Evolutionary conservation across 2,888 invertebrate species (phyloP).

Genomic region (Orthonevra nobilis): DNA sequence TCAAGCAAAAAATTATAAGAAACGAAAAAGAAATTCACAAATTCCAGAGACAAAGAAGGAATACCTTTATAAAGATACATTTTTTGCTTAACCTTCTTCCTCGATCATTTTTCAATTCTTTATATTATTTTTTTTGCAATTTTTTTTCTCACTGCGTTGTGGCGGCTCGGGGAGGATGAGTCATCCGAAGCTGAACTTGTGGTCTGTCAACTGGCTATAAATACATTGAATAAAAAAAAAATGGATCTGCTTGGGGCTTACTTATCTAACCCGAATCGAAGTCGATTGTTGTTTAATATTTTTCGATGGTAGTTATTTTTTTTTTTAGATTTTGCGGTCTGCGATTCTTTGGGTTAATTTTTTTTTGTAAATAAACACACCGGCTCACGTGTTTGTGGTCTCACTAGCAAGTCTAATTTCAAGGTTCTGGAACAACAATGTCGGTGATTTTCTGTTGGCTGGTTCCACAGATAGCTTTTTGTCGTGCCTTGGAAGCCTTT

Average conservation of each 20-base stretch:
- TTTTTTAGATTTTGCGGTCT: conserved; percentile 27
- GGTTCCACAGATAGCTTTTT: conserved; percentile 9
- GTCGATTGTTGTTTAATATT: conserved; percentile 21
- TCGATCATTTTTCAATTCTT: not conserved
- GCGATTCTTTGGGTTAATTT: conserved; percentile 4
- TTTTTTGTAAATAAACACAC: conserved; percentile 13
- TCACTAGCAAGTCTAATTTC: conserved; percentile 21
- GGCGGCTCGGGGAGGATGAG: conserved; percentile 37
- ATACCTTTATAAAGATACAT: conserved; percentile 4
- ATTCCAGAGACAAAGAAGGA: conserved; percentile 18
- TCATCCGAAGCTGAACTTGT: conserved; percentile 49
- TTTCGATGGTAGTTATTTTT: conserved; percentile 1
- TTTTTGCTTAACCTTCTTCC: conserved; percentile 5
- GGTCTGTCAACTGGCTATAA: conserved; percentile 39
- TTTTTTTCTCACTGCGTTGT: conserved; percentile 5
- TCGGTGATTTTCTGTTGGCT: conserved; percentile 9
- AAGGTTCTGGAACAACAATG: conserved; percentile 41
- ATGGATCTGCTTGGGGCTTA: too few species aligned
- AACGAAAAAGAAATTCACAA: not conserved
- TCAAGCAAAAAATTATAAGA: conserved; percentile 7
- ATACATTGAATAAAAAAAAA: too few species aligned
- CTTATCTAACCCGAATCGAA: conserved; percentile 19
- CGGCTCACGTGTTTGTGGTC: conserved; percentile 32
- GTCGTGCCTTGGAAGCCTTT: conserved; percentile 28
- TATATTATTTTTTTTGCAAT: conserved; percentile 4